phyloP scores from a whole-genome alignment of 92 coral and sea anemone species.

The Blastomussa wellsi region DNA sequence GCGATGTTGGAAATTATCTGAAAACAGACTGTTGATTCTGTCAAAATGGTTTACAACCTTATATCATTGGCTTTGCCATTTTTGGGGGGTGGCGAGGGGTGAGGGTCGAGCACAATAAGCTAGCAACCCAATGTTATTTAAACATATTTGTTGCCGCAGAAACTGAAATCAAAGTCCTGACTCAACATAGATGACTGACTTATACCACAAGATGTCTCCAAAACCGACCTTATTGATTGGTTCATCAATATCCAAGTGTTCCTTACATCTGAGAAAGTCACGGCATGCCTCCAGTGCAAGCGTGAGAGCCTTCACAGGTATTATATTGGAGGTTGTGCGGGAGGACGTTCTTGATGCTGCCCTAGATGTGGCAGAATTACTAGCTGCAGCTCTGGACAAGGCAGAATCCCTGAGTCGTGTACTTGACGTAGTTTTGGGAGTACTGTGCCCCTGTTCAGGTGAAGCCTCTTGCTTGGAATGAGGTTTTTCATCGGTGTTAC shows the following conservation, averaged over 20 bases:
- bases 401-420: constrained; percentile 18
- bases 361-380: constrained; percentile 8
- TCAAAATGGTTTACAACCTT: neutral
- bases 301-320: constrained; percentile 83
- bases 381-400: neutral
- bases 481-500: constrained; percentile 33
- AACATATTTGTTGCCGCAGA: neutral
- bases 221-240: constrained; percentile 51
- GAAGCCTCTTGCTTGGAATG: constrained; percentile 1
- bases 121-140: too few species aligned
- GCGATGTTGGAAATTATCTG: too few species aligned
- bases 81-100: too few species aligned
- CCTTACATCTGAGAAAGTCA: constrained; percentile 68
- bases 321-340: constrained; percentile 34
- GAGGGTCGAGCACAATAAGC: too few species aligned
- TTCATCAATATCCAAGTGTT: constrained; percentile 88
- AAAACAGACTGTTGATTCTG: too few species aligned
- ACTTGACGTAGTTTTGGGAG: constrained; percentile 27
- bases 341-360: constrained; percentile 27
- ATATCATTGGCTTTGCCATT: neutral
- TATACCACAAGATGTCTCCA: too few species aligned
- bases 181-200: neutral
- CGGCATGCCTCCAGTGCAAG: constrained; percentile 89
- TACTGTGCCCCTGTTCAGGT: constrained; percentile 20
- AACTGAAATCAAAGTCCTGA: neutral